Conservation (phyloP, 2,888 invertebrate genomes). For the Pseudococcus viburni region DNA sequence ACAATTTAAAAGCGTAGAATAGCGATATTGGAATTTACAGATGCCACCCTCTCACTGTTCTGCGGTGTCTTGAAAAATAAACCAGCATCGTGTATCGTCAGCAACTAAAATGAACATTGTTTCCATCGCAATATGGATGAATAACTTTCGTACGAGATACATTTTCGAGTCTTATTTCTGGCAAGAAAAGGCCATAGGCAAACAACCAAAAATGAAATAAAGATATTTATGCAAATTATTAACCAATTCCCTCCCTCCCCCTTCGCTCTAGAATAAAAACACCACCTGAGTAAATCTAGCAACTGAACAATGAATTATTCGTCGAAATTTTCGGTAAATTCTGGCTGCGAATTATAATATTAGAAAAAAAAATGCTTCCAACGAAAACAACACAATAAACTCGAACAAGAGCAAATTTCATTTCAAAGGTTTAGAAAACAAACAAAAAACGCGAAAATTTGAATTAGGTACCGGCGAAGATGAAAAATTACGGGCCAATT, state of each 20-base stretch:
- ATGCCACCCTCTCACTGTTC: background rate
- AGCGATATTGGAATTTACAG: conserved; percentile 8
- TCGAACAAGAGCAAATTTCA: background rate
- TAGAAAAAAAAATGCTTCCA: background rate
- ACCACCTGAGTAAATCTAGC: too few species aligned
- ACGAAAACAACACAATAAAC: background rate
- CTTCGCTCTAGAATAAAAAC: too few species aligned
- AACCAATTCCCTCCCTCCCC: too few species aligned
- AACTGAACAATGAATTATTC: background rate
- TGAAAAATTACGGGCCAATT: background rate
- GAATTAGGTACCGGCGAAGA: background rate
- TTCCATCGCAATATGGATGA: background rate
- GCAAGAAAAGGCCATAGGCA: background rate
- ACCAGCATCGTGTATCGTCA: background rate
- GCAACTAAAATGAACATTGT: too few species aligned
- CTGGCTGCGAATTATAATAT: background rate
- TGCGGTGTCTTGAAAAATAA: background rate
- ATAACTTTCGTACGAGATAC: background rate
- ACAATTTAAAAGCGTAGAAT: background rate
- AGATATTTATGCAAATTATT: too few species aligned
- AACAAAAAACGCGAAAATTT: background rate
- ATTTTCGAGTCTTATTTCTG: background rate
- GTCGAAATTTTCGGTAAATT: background rate
- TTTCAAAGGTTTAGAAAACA: background rate
- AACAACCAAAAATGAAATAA: background rate